Evolutionary conservation across 2,797 vertebrate species (phyloP), one percentile per base, ranked within the genome.

Genomic region (Chelmon rostratus): DNA sequence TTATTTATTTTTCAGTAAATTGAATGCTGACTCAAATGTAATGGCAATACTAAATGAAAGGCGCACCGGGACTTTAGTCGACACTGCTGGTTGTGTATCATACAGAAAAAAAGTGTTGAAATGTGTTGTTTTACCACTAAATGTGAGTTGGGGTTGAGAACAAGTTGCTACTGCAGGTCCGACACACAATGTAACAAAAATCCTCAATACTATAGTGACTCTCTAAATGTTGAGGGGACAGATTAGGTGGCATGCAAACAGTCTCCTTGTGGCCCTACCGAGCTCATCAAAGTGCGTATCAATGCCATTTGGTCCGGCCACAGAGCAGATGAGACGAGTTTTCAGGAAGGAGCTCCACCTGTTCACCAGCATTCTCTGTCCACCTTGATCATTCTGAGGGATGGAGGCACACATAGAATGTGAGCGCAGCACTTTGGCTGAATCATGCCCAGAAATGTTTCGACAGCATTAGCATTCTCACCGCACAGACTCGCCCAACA

Each of bases 321-420:
- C 97, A 5, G 98, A 98, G 89, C 98, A 99, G 88, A 98, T 94
- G 6, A 99, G 94, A 15, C 97, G 97, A 0, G 97, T 95, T 94
- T 99, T 99, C 40, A 97, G 94, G 87, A 99, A 98, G 19, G 98
- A 98, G 76, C 96, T 97, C 97, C 98, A 99, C 87, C 97, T 97
- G 74, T 98, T 98, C 86, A 99, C 97, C 3, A 99, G 93, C 95
- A 98, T 96, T 72, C 98, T 94, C 84, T 97, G 98, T 58, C 98
- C 98, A 81, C 98, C 98, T 82, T 96, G 94, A 66, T 99, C 98
- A 86, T 98, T 99, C 98, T 99, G 93, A 90, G 16, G 69, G 40
- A 85, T 84, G 37, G 79, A 63, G 59, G 40, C 13, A 72, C 40
- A 71, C 35, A 81, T 47, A 15, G 9, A 10, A 63, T 69, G 49